These are phyloP conservation scores for Drosophila simulans DNA, from an alignment of 1,140 invertebrate species.

Conservation along the genomic window DNA sequence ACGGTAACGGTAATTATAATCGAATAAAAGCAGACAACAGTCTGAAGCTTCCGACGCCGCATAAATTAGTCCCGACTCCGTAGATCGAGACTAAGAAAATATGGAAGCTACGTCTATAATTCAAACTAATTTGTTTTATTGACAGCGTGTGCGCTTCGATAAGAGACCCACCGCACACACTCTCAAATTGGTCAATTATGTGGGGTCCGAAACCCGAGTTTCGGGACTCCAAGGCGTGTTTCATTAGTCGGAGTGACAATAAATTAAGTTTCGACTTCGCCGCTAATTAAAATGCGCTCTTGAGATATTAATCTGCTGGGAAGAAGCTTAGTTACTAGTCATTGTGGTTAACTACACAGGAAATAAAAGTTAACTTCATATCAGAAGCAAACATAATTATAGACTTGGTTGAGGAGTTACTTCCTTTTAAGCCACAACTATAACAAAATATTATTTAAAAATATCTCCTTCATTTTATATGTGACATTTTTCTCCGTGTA, in stretches of 20 bases:
- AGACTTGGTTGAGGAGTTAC: too few species aligned
- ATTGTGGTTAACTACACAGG: constrained; percentile 2
- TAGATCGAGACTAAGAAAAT: constrained; percentile 14
- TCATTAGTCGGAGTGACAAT: constrained; percentile 82
- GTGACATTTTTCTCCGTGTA: background rate
- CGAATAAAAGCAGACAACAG: constrained; percentile 76
- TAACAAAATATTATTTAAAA: background rate
- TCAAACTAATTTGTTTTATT: constrained; percentile 84
- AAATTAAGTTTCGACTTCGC: constrained; percentile 71
- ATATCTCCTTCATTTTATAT: background rate
- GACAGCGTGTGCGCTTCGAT: constrained; percentile 74
- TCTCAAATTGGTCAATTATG: constrained; percentile 79
- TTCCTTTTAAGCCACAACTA: background rate
- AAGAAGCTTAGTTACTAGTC: constrained; percentile 60
- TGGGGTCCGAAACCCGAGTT: constrained; percentile 6
- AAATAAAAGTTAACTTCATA: background rate
- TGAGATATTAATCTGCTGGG: constrained; percentile 83
- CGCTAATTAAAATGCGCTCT: constrained; percentile 79
- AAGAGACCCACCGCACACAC: constrained; percentile 30
- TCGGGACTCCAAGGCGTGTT: constrained; percentile 51
- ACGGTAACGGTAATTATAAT: constrained; percentile 79
- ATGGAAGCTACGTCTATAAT: constrained; percentile 77
- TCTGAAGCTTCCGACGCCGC: constrained; percentile 72
- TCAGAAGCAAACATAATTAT: too few species aligned
- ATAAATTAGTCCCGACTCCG: constrained; percentile 59